phyloP scores from a whole-genome alignment of 2,888 invertebrate genomes.

The Operophtera brumata region DNA sequence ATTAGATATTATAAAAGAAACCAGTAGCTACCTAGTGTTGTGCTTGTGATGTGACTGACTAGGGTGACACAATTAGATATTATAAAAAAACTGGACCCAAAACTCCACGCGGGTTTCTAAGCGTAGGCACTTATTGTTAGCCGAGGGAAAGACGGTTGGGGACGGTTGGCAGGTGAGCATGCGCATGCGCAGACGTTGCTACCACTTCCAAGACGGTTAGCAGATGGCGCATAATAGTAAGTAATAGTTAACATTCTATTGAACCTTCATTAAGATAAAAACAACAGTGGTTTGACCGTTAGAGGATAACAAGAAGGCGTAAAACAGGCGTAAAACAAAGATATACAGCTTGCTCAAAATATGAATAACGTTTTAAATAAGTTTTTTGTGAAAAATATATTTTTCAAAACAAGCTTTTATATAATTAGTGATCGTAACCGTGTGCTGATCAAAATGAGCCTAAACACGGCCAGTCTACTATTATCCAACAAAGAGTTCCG shows the following conservation, averaged over 20 bases:
- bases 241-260: constrained; percentile 12
- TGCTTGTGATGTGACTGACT: neutral
- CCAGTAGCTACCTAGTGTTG: neutral
- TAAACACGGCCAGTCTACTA: too few relatives aligned
- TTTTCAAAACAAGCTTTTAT: too few relatives aligned
- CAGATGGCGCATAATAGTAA: constrained; percentile 20
- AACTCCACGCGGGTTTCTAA: constrained; percentile 17
- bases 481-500: too few relatives aligned
- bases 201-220: constrained; percentile 18
- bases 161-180: constrained; percentile 36
- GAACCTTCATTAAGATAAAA: constrained; percentile 3
- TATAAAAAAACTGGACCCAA: constrained; percentile 14
- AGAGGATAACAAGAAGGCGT: neutral
- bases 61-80: constrained; percentile 2
- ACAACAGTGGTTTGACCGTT: constrained; percentile 6
- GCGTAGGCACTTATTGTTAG: constrained; percentile 13
- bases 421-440: too few relatives aligned
- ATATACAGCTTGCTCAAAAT: neutral
- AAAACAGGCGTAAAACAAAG: neutral
- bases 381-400: too few relatives aligned
- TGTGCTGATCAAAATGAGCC: too few relatives aligned
- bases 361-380: too few relatives aligned
- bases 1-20: neutral
- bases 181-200: constrained; percentile 7
- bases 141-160: constrained; percentile 25